Base-by-base conservation (phyloP, 2,113 vertebrate genomes). In the Pongo abelii region DNA sequence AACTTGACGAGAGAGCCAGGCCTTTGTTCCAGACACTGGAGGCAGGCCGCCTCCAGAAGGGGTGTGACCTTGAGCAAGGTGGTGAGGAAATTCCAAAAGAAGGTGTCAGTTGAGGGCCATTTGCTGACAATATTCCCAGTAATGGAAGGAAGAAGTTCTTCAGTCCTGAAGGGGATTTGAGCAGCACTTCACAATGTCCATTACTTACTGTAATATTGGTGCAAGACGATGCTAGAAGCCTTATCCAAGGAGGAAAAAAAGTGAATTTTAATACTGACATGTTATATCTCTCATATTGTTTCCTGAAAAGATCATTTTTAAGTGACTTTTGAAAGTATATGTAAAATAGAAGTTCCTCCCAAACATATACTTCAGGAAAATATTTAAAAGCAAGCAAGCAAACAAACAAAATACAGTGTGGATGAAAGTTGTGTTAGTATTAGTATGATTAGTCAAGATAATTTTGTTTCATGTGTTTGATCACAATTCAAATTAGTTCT, bases 321-420 rank as follows among this genome's bases (percentile, higher is more conserved):
- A 78, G n/a, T 85, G 7, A 69, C 52, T 79, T 30, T 84, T 50
- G 74, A 88, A 13, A 50, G 23, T n/a, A 86, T 35, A 1, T 46
- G 5, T 89, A 70, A 88, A 90, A 92, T 59, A 50, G 46, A 59
- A 88, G 50, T 35, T 52, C 6, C 32, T 11, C 35, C 38, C 18
- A 93, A 85, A 59, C 57, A 72, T 12, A 25, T 40, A 75, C 89
- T 91, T 95, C 25, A 83, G 20, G 40, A 69, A 97, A 93, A 83
- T 35, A 52, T 61, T 12, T 35, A 6, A 57, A 93, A 89, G 38
- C 69, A 64, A 17, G 70, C 38, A 35, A 69, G 5, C 67, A 35
- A 69, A 69, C 32, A 69, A 69, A 48, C 27, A 40, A 70, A 70
- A n/a, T 70, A 69, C 10, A 18, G 35, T 67, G 23, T 14, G 69